Percentiles rank a stretch among this genome's conserved stretches.
These are phyloP conservation scores for Styela plicata DNA, from an alignment of 23 tunicate genomes.

Conservation along the genomic window DNA sequence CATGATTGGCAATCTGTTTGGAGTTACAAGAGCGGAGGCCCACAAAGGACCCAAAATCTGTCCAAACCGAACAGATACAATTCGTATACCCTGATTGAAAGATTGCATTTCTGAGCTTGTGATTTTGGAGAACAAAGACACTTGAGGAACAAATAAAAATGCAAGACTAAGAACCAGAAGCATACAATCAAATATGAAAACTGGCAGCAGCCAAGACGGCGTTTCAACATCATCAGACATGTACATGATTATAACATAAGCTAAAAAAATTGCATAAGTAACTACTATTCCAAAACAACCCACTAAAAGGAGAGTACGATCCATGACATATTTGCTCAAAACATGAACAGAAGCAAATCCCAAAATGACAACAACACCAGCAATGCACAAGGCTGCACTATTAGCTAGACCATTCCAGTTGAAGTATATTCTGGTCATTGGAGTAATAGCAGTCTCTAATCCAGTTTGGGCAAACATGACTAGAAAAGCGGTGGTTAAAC, in stretches of 20 bases:
- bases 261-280: slow-evolving; percentile 5
- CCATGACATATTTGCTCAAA: slow-evolving; percentile 12
- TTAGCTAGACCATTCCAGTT: slow-evolving; percentile 60
- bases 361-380: slow-evolving; percentile 53
- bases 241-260: not conserved
- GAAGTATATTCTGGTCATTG: slow-evolving; percentile 50
- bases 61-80: slow-evolving; percentile 59
- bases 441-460: slow-evolving; percentile 69
- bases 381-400: slow-evolving; percentile 51
- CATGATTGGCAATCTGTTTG: slow-evolving; percentile 41
- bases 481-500: slow-evolving; percentile 51
- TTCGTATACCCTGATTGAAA: slow-evolving; percentile 84
- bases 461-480: slow-evolving; percentile 79
- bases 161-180: slow-evolving; percentile 40
- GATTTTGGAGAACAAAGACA: slow-evolving; percentile 63
- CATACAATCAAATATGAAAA: slow-evolving; percentile 24
- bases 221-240: slow-evolving; percentile 2
- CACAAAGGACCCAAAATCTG: slow-evolving; percentile 87
- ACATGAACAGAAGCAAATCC: slow-evolving; percentile 1
- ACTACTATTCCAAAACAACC: slow-evolving; percentile 2
- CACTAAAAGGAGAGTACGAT: not conserved
- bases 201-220: slow-evolving; percentile 47
- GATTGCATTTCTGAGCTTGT: slow-evolving; percentile 78
- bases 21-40: slow-evolving; percentile 52
- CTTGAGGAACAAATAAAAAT: slow-evolving; percentile 63